phyloP scores from a whole-genome alignment of 2,888 invertebrate genomes.

The Chaitophorus viminalis region DNA sequence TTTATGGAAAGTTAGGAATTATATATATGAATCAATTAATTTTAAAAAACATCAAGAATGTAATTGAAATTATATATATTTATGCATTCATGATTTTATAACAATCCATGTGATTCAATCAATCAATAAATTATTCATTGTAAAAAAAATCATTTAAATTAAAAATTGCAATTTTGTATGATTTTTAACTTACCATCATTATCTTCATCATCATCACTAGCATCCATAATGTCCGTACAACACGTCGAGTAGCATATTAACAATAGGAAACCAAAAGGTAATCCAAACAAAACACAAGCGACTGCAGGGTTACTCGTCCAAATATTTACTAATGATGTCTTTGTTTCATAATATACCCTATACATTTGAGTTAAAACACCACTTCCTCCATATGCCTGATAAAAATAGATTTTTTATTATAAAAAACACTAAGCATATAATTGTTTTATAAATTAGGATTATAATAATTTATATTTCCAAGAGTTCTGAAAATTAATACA shows the following conservation, averaged over 20 bases:
- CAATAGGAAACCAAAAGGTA: constrained; percentile 91
- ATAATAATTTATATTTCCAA: too few species aligned
- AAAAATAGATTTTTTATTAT: constrained; percentile 48
- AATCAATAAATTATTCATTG: too few species aligned
- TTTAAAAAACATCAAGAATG: too few species aligned
- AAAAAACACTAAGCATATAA: not conserved
- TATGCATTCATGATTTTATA: too few species aligned
- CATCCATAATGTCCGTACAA: constrained; percentile 94
- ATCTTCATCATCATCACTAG: constrained; percentile 80
- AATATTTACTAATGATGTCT: constrained; percentile 82
- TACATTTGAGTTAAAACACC: constrained; percentile 80
- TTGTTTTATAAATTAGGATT: too few species aligned
- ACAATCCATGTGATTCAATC: too few species aligned
- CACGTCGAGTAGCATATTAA: constrained; percentile 96
- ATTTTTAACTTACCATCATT: constrained; percentile 65
- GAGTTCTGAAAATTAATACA: too few species aligned
- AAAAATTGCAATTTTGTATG: not conserved
- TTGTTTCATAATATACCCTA: constrained; percentile 85
- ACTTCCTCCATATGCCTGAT: constrained; percentile 85
- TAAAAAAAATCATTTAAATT: not conserved
- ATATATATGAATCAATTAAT: too few species aligned
- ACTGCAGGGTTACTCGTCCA: constrained; percentile 94
- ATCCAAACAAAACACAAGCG: constrained; percentile 90
- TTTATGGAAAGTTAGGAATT: too few species aligned
- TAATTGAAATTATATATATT: too few species aligned